Conservation (phyloP, 1,140 invertebrate species). For the Conus ventricosus region DNA sequence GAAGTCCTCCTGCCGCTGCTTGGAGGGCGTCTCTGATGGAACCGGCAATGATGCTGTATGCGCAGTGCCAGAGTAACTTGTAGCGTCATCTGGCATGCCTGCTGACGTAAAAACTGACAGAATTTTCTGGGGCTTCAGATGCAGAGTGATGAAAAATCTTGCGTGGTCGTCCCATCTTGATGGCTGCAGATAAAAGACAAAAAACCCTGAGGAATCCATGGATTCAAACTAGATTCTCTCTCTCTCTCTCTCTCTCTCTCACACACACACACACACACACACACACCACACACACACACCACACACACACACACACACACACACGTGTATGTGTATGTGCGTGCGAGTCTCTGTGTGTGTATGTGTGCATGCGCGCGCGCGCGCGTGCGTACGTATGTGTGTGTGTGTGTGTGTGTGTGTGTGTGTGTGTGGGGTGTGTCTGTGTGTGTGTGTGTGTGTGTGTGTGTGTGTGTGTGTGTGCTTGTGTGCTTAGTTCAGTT, state of each 20-base stretch:
- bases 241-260: too few relatives aligned
- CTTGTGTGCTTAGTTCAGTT: too few relatives aligned
- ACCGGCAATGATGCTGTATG: background rate
- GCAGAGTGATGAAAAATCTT: background rate
- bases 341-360: background rate
- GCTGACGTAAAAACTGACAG: background rate
- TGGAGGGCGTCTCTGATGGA: background rate
- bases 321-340: background rate
- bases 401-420: conserved; percentile 2
- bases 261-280: too few relatives aligned
- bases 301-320: too few relatives aligned
- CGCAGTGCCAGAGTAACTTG: background rate
- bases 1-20: background rate
- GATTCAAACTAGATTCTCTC: too few relatives aligned
- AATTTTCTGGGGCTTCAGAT: too few relatives aligned
- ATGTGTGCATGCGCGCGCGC: conserved; percentile 6
- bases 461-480: too few relatives aligned
- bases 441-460: conserved; percentile 24
- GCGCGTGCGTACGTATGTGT: conserved; percentile 9
- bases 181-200: background rate
- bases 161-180: conserved; percentile 18
- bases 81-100: background rate
- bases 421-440: too few relatives aligned
- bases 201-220: background rate
- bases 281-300: too few relatives aligned